Base-by-base conservation (phyloP, 2,797 vertebrate genomes). In the Myiotriccus ornatus region DNA sequence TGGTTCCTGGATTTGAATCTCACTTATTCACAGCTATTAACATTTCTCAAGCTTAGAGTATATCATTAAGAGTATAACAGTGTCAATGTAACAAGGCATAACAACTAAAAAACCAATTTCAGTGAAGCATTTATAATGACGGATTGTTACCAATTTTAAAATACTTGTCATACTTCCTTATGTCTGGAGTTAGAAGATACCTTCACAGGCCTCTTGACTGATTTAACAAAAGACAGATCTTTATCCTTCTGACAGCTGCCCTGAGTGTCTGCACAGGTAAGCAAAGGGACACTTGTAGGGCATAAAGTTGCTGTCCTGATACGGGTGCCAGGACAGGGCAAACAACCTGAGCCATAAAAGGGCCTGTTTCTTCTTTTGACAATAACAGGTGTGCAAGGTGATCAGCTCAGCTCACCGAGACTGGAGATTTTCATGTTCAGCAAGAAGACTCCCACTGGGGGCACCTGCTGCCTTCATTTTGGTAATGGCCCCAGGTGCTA, bases 151-250 rank as follows among this genome's bases (percentile, higher is more conserved):
- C 39, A 65, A 32, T 83, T 89, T 89, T n/a, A 50, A 95, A 95
- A 93, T 84, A 81, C 57, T 89, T 91, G 60, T 52, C 93, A 89
- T 89, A 44, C 43, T 65, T 90, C 60, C 78, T 93, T 69, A 68
- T 19, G 39, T 55, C 89, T 92, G 64, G 46, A 89, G 64, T 62
- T 83, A 67, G 64, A 43, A 87, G 75, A 47, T 57, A 74, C 73
- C 86, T 75, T 85, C 75, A 75, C 62, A 75, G 65, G 32, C 75
- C 89, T 39, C 44, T 89, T 63, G 63, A 76, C 47, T 35, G 60
- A 80, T 50, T 70, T 92, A 93, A 90, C 49, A n/a, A 80, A 89
- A 65, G 60, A 65, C 83, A 94, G 93, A 84, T 59, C 50, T 81
- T 74, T 57, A 60, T n/a, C 32, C 27, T 55, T 64, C 30, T 3